Evolutionary conservation across 35 echinoderm and acorn worm genomes (phyloP), one percentile per base, ranked within the genome.

Genomic region (Holothuria glaberrima): DNA sequence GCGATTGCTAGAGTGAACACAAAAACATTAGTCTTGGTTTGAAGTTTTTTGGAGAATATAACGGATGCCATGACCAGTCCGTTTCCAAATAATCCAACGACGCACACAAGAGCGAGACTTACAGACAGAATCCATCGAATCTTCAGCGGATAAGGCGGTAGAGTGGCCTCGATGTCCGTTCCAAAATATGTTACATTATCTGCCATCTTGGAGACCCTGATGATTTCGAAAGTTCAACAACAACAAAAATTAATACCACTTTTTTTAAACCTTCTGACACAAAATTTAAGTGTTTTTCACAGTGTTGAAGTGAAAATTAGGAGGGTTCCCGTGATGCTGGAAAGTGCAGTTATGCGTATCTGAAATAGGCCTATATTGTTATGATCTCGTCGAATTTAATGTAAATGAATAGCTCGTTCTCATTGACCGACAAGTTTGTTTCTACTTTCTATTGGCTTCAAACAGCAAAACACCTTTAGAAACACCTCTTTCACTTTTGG

Each of bases 11-110:
- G 35, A 18, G 85, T 62, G 33, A 92, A 35, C 68, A 92, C 91
- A 35, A 88, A 92, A 20, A 88, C 65, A 33, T 92, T 92, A 7
- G 91, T 92, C 25, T 86, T 88, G 9, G 91, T 92, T 57, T 92
- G 91, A 2, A 92, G 71, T 68, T 88, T 92, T 32, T 85, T 44
- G 12, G 91, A 92, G 0, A 92, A 31, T 4, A 68, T 2, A n/a
- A 92, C 85, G 1, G 91, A 64, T 28, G 80, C 6, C 56, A 92
- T 77, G 30, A 92, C 91, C 3, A 92, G 91, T 44, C 83, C 86
- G 56, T 92, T 92, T 22, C 91, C 91, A n/a, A 62, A 44, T 6
- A 92, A 31, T 7, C 68, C 91, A 20, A 92, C 19, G 9, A 46
- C 22, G 54, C 80, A 61, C 14, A 61, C 57, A 2, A 84, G 19